phyloP scores from a whole-genome alignment of 2,888 invertebrate species.

The Callosobruchus maculatus region DNA sequence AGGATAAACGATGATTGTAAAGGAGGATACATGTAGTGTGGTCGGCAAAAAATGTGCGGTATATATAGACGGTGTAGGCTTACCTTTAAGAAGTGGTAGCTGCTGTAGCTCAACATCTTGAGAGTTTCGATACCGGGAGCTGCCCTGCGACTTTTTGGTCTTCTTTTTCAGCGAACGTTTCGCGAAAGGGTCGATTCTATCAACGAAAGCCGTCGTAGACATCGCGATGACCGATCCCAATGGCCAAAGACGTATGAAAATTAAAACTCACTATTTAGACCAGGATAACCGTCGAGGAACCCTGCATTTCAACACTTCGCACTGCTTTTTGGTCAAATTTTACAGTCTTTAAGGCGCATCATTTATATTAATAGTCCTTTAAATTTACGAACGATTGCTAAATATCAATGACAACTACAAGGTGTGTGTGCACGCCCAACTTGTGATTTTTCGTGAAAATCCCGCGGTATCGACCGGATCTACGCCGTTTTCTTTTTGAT shows the following conservation, averaged over 20 bases:
- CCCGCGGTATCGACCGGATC: constrained; percentile 12
- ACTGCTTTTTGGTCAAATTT: constrained; percentile 45
- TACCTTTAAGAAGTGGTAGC: constrained; percentile 96
- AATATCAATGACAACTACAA: constrained; percentile 45
- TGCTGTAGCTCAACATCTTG: constrained; percentile 96
- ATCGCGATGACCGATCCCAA: constrained; percentile 47
- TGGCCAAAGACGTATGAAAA: not conserved
- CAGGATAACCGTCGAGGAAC: not conserved
- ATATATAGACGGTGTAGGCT: constrained; percentile 33
- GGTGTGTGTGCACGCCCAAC: constrained; percentile 48
- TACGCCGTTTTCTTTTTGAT: constrained; percentile 14
- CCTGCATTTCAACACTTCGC: constrained; percentile 21
- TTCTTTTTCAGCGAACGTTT: constrained; percentile 98
- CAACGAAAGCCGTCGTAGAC: constrained; percentile 92
- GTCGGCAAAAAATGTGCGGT: constrained; percentile 2
- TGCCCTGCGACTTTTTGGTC: constrained; percentile 97
- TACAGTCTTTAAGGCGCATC: constrained; percentile 40
- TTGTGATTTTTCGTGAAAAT: constrained; percentile 16
- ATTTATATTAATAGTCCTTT: constrained; percentile 34
- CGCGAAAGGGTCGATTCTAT: constrained; percentile 99
- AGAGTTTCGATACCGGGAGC: constrained; percentile 96
- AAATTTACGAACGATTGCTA: constrained; percentile 42
- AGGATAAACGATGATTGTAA: not conserved
- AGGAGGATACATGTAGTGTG: constrained; percentile 3
- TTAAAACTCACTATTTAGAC: constrained; percentile 13